Evolutionary conservation across 2,888 invertebrate genomes (phyloP), one percentile per base, ranked within the genome.

Genomic region (Lottia gigantea): DNA sequence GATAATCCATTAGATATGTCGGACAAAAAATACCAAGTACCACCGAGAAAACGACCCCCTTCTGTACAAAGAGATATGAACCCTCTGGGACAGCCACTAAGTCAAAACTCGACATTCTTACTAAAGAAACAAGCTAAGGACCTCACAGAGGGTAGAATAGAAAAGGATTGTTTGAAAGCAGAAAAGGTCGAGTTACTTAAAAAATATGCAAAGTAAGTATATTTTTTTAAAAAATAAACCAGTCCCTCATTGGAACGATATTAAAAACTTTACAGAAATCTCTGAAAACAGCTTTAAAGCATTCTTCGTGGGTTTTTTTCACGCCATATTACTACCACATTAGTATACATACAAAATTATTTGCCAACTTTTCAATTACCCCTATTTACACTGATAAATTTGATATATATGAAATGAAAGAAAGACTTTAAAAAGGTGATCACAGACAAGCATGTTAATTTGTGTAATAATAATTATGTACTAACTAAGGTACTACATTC

Each of bases 1-100:
- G 79, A 79, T 69, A 86, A 86, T 75, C 86, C 86, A 2, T 76
- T 86, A 47, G 86, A 86, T 70, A 85, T 84, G 83, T 83, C 85
- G 8, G 79, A 79, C 65, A 71, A 76, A 66, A 85, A 85, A 70
- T 85, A 85, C 73, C 70, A 70, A 16, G 63, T 69, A 23, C 77
- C 75, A 26, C 76, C 77, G 1, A 68, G 80, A 14, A 62, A 77
- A 49, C 73, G 79, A 12, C 78, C 80, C 0, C 74, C 81, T 11
- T 78, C 82, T 12, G 64, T 46, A 23, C 66, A 86, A 72, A 71
- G 85, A 55, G 86, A 86, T 75, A 82, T 82, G 78, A 86, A 86
- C 66, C 86, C 86, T 7, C 78, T 87, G 71, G 82, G 84, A 6
- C 71, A 78, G 66, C 78, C 76, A 25, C 73, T 86, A 8, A 83